phyloP scores from a whole-genome alignment of 2,113 vertebrate genomes.

The Cavia aperea region DNA sequence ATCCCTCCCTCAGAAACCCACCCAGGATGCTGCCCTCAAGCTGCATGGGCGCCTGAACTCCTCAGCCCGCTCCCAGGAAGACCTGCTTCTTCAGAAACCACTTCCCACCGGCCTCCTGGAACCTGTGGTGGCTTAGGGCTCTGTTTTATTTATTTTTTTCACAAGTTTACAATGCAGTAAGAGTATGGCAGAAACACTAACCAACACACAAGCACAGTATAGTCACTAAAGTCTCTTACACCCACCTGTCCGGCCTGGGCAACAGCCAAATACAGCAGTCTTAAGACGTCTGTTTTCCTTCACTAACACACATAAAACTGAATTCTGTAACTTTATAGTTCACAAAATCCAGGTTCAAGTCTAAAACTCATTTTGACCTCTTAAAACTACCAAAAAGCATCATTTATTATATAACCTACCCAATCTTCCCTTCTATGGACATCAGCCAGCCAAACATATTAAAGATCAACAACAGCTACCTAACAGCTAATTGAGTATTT shows the following conservation, averaged over 20 bases:
- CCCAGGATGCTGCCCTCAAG: too few relatives aligned
- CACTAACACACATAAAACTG: not conserved
- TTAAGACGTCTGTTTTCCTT: slow-evolving; percentile 10
- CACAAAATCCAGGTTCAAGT: not conserved
- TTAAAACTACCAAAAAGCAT: not conserved
- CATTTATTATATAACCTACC: not conserved
- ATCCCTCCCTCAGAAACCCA: not conserved
- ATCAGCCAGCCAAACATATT: not conserved
- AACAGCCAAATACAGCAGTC: not conserved
- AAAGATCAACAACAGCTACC: not conserved
- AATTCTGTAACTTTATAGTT: not conserved
- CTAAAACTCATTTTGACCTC: not conserved
- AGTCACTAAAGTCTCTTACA: not conserved
- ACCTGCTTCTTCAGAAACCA: not conserved
- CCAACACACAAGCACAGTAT: not conserved
- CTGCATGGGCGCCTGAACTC: not conserved
- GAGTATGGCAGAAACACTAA: not conserved
- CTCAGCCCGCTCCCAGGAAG: not conserved
- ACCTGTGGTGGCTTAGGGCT: not conserved
- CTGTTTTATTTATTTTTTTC: not conserved
- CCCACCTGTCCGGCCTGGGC: not conserved
- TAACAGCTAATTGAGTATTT: not conserved
- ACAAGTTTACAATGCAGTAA: not conserved
- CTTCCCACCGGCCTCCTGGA: not conserved
- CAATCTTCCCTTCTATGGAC: not conserved